phyloP scores from a whole-genome alignment of 2,113 vertebrate genomes.

The Trogon surrucura region DNA sequence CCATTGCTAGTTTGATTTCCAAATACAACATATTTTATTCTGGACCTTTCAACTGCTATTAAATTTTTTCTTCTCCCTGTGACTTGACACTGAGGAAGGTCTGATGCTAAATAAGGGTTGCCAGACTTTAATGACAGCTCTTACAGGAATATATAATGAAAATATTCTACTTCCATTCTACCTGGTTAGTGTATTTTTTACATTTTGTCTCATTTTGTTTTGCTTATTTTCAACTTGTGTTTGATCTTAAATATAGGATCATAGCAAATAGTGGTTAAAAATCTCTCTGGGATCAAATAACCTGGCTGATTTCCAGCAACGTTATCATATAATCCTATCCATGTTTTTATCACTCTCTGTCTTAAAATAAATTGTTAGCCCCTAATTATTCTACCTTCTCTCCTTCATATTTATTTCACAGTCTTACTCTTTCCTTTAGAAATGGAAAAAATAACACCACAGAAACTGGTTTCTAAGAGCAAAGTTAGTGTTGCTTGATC shows the following conservation, averaged over 20 bases:
- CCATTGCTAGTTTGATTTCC: background rate
- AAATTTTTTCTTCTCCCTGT: background rate
- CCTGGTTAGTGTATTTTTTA: background rate
- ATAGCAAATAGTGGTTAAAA: background rate
- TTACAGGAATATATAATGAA: background rate
- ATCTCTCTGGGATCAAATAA: fast-evolving
- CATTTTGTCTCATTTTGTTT: background rate
- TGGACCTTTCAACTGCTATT: background rate
- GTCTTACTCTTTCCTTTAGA: background rate
- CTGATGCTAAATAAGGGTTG: background rate
- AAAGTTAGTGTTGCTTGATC: background rate
- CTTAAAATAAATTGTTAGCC: background rate
- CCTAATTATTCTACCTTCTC: background rate
- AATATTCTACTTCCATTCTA: background rate
- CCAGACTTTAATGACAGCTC: background rate
- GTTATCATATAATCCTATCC: background rate
- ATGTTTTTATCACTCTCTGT: background rate
- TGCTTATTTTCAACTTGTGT: background rate
- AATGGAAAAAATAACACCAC: too few species aligned
- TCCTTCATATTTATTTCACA: background rate
- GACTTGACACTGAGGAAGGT: background rate
- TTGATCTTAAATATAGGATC: background rate
- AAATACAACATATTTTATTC: background rate
- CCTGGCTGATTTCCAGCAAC: background rate
- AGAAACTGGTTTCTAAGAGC: background rate